Percentiles rank a stretch among this genome's conserved stretches.
Conservation (phyloP, 2,797 vertebrate genomes). For the Tapera naevia region DNA sequence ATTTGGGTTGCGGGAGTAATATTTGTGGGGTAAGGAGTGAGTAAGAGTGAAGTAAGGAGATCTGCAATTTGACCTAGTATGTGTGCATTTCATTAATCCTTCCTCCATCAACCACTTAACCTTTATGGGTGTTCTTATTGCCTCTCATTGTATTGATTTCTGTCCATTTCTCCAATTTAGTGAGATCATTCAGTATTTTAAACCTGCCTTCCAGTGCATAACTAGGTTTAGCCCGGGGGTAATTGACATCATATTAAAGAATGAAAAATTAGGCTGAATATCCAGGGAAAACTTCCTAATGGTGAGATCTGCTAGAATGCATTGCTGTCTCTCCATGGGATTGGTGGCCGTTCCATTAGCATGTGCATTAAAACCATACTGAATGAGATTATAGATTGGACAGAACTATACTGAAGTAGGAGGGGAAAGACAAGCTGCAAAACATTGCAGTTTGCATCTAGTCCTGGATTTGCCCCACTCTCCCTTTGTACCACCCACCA, state of each 20-base stretch:
- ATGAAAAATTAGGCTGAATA: conserved; percentile 61
- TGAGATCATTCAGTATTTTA: conserved; percentile 69
- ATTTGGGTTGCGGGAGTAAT: neutral
- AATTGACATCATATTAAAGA: conserved; percentile 69
- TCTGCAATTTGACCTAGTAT: conserved; percentile 46
- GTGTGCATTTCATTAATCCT: conserved; percentile 64
- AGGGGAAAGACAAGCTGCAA: neutral
- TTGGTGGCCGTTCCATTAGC: neutral
- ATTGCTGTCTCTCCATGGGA: neutral
- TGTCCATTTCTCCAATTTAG: conserved; percentile 64
- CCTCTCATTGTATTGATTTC: conserved; percentile 59
- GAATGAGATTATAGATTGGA: neutral
- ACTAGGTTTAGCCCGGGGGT: conserved; percentile 55
- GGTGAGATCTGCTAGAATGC: conserved; percentile 38
- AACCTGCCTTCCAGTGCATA: conserved; percentile 47
- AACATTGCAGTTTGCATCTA: neutral
- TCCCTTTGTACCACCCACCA: neutral
- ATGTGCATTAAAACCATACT: neutral
- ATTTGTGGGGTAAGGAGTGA: neutral
- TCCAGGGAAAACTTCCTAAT: conserved; percentile 28
- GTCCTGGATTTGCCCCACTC: neutral
- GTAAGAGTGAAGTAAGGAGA: conserved; percentile 18
- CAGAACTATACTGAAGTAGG: neutral
- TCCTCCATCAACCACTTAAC: conserved; percentile 60
- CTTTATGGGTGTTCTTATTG: conserved; percentile 35